Percentiles rank a stretch among this genome's conserved stretches.
Evolutionary conservation across 2,797 vertebrate species (phyloP).

Genomic region (Calcarius lapponicus): DNA sequence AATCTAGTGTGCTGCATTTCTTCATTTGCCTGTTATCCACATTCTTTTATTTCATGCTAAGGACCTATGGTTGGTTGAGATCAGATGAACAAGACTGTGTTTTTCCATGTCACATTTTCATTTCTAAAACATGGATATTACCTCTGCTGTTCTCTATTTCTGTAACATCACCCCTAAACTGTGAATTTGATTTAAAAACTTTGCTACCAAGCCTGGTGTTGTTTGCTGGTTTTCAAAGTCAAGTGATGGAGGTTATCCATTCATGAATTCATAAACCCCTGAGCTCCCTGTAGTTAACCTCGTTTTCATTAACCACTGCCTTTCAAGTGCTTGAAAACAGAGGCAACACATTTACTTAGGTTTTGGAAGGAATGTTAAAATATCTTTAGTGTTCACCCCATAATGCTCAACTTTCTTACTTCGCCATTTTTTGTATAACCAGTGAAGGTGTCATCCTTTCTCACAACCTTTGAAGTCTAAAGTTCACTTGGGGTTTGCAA

Average conservation of each 20-base stretch:
- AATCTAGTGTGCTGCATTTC: neutral
- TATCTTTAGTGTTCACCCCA: neutral
- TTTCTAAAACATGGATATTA: neutral
- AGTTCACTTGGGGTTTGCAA: neutral
- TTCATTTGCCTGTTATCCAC: neutral
- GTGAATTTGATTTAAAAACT: neutral
- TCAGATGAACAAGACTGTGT: neutral
- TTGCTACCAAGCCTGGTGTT: neutral
- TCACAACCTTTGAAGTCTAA: neutral
- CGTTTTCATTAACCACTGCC: neutral
- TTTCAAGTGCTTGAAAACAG: neutral
- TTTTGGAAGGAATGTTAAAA: neutral
- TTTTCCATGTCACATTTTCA: neutral
- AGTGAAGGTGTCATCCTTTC: neutral
- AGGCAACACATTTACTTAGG: neutral
- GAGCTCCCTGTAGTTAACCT: neutral
- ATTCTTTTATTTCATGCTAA: neutral
- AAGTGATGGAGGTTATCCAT: neutral
- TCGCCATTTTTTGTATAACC: neutral
- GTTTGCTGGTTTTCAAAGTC: neutral
- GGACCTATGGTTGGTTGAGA: neutral
- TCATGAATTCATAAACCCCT: neutral
- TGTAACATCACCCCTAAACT: neutral
- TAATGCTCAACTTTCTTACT: neutral
- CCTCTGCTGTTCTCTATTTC: neutral